A percentile compares a stretch with the other conserved stretches of the same genome.
Conservation (phyloP, 1,140 invertebrate species). For the Rhagoletis zephyria region DNA sequence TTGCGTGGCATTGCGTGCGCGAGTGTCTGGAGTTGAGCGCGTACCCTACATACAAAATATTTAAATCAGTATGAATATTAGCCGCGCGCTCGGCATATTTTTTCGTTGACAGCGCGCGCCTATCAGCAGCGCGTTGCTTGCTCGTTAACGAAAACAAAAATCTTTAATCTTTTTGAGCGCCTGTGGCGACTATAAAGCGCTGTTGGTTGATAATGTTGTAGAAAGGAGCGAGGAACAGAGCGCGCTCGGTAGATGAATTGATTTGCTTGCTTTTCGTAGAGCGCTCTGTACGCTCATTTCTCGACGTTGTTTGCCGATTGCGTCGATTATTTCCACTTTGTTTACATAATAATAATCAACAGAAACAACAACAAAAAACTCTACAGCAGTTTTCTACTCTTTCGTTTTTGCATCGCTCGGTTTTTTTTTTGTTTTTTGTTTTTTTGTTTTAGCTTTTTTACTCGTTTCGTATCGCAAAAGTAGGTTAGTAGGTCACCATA, state of each 20-base stretch:
- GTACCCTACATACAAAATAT: neutral
- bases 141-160: neutral
- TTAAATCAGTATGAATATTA: neutral
- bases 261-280: neutral
- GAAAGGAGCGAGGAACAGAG: neutral
- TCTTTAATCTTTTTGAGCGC: slow-evolving; percentile 11
- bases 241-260: neutral
- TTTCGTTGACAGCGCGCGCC: neutral
- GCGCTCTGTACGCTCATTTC: slow-evolving; percentile 57
- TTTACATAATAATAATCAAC: slow-evolving; percentile 72
- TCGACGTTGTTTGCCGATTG: slow-evolving; percentile 63
- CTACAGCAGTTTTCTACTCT: slow-evolving; percentile 29
- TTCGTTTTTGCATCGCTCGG: neutral
- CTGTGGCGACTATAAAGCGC: neutral
- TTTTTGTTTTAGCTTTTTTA: slow-evolving; percentile 47
- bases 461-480: slow-evolving; percentile 61
- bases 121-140: slow-evolving; percentile 51
- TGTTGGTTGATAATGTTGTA: neutral
- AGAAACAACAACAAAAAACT: slow-evolving; percentile 60
- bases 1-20: neutral
- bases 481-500: slow-evolving; percentile 73
- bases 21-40: neutral
- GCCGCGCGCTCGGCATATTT: neutral
- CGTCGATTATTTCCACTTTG: slow-evolving; percentile 72
- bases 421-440: slow-evolving; percentile 41